Conservation (phyloP, 2,113 vertebrate genomes). For the Megalops atlanticus region DNA sequence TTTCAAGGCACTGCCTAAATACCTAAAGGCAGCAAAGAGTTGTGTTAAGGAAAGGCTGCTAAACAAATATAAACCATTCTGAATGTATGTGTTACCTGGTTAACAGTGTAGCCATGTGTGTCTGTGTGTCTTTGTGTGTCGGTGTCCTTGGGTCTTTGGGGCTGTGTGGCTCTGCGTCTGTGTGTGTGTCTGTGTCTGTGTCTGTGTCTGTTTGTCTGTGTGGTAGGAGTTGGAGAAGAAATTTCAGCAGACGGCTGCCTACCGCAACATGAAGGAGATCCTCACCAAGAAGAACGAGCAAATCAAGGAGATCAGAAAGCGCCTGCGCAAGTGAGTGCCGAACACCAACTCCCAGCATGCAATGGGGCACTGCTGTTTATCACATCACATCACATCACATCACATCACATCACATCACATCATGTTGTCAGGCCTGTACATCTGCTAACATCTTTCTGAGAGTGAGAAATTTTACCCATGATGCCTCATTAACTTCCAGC, state of each 20-base stretch:
- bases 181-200: not conserved
- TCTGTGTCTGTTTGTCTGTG: not conserved
- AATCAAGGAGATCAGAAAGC: slow-evolving; percentile 89
- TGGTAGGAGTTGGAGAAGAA: slow-evolving; percentile 91
- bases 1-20: no score
- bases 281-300: slow-evolving; percentile 94
- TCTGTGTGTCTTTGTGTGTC: not conserved
- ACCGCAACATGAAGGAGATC: slow-evolving; percentile 97
- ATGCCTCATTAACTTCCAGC: no score
- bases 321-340: slow-evolving; percentile 83
- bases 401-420: no score
- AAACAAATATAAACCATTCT: not conserved
- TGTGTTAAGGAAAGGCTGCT: not conserved
- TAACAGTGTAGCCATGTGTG: not conserved
- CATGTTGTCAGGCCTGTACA: not conserved
- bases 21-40: no score
- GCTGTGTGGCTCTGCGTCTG: not conserved
- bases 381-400: not conserved
- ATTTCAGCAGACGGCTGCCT: slow-evolving; percentile 94
- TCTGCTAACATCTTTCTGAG: no score
- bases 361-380: no score
- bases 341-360: not conserved
- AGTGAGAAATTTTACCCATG: no score
- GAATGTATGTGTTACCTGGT: not conserved
- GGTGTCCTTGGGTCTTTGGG: not conserved